Evolutionary conservation across 2,113 vertebrate genomes (phyloP), one percentile per base, ranked within the genome.

Genomic region (Mirounga angustirostris): DNA sequence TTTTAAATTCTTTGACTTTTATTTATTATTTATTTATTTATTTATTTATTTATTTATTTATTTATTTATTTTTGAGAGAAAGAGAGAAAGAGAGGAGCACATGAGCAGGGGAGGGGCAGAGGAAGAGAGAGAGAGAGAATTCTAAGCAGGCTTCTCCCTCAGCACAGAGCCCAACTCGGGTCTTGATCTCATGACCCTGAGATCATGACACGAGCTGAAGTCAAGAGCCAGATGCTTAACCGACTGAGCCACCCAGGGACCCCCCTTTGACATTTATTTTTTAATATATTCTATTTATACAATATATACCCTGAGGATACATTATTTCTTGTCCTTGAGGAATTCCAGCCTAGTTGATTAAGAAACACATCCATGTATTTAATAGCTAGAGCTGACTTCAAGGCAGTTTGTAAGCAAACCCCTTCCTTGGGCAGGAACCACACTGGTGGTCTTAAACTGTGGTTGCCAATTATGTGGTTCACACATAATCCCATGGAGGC

Each of bases 401-500:
- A 59, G 7, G n/a, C 33, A 36, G 3, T 79, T 56, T 76, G 24
- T 61, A 83, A 87, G 24, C 26, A 83, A 21, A 50, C 52, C 43
- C 1, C 4, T 67, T 76, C 9, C 73, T 78, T 73, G 40, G 40
- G 22, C 6, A 36, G 52, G 65, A 65, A 58, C 4, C 2, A 16
- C 26, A 6, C 10, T 63, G 54, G 61, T 71, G 22, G 15, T 80
- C 40, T 59, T 61, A 56, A 67, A n/a, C 52, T 46, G 16, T 13
- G 2, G 4, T 6, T 28, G 9, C 1, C 2, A 2, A 0, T 52
- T 71, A 21, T 7, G 1, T 50, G 65, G 2, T 52, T 16, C n/a
- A 67, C 9, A 12, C 16, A 58, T 21, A 58, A 59, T 21, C 9
- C 15, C 33, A 8, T 40, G 40, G 30, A 46, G 22, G 18, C 54